These are phyloP conservation scores for Ibycter americanus DNA, from an alignment of 2,797 vertebrate genomes.

Conservation along the genomic window DNA sequence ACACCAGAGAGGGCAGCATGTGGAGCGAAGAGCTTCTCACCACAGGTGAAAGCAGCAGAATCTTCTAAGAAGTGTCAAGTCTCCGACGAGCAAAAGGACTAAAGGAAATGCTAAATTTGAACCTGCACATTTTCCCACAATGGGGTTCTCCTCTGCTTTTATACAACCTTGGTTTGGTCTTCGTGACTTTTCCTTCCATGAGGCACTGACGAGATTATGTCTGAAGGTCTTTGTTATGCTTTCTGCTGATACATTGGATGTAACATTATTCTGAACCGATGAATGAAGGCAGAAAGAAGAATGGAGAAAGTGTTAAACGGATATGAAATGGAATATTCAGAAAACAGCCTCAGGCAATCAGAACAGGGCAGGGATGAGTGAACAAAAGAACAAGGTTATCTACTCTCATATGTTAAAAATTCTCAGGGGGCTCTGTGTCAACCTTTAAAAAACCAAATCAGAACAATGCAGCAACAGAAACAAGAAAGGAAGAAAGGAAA, in stretches of 20 bases:
- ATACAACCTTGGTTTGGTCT: neutral
- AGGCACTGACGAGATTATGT: neutral
- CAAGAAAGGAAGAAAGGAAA: neutral
- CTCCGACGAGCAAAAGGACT: neutral
- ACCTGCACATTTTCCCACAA: neutral
- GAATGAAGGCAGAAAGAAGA: slow-evolving; percentile 60
- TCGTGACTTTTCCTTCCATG: neutral
- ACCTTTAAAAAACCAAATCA: slow-evolving; percentile 41
- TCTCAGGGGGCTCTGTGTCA: slow-evolving; percentile 40
- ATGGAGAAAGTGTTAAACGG: slow-evolving; percentile 36
- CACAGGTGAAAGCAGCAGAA: neutral
- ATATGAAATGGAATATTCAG: slow-evolving; percentile 59
- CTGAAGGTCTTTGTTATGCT: slow-evolving; percentile 25
- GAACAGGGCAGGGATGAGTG: slow-evolving; percentile 47
- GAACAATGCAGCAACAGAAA: slow-evolving; percentile 21
- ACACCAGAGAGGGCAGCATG: neutral
- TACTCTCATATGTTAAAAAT: slow-evolving; percentile 48
- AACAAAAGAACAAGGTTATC: slow-evolving; percentile 68
- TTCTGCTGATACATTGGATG: neutral
- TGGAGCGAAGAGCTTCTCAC: neutral
- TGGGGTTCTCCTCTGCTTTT: neutral
- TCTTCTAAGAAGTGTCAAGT: neutral
- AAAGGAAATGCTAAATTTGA: slow-evolving; percentile 3
- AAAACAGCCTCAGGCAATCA: slow-evolving; percentile 43
- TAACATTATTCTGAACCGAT: slow-evolving; percentile 44